phyloP scores from a whole-genome alignment of 2,797 vertebrate genomes.

The Percopsis omiscomaycus region DNA sequence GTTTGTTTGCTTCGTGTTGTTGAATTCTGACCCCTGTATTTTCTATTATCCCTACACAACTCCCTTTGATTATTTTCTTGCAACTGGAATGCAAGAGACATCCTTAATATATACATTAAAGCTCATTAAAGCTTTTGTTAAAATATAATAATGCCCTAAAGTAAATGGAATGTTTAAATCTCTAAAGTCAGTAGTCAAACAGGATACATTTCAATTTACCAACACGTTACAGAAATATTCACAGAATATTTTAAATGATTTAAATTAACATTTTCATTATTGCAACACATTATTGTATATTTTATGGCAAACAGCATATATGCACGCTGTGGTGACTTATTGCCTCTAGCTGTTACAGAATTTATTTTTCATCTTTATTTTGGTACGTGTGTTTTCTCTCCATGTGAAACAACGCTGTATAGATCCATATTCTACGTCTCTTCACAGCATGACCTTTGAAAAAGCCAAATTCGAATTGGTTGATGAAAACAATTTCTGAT shows the following conservation, averaged over 20 bases:
- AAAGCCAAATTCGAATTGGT: constrained; percentile 54
- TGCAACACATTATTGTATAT: constrained; percentile 1
- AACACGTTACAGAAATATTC: no score
- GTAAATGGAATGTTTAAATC: no score
- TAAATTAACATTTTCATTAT: no score
- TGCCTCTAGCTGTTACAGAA: constrained; percentile 17
- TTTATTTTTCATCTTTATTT: constrained; percentile 6
- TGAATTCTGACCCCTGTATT: constrained; percentile 60
- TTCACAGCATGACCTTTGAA: constrained; percentile 57
- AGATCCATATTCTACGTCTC: constrained; percentile 43
- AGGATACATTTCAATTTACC: no score
- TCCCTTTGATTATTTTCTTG: constrained; percentile 19
- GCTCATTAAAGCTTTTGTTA: background rate
- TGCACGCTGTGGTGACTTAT: constrained; percentile 22
- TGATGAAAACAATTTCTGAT: constrained; percentile 1
- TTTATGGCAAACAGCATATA: constrained; percentile 16
- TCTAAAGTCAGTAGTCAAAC: no score
- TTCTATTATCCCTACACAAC: constrained; percentile 33
- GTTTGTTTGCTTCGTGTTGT: constrained; percentile 60
- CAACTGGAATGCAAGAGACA: constrained; percentile 26
- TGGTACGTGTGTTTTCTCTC: constrained; percentile 49
- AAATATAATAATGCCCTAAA: background rate
- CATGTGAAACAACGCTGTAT: constrained; percentile 40
- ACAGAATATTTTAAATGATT: no score
- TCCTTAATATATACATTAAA: constrained; percentile 15